Base-by-base conservation (phyloP, 2,797 vertebrate species). In the Setipinna tenuifilis region DNA sequence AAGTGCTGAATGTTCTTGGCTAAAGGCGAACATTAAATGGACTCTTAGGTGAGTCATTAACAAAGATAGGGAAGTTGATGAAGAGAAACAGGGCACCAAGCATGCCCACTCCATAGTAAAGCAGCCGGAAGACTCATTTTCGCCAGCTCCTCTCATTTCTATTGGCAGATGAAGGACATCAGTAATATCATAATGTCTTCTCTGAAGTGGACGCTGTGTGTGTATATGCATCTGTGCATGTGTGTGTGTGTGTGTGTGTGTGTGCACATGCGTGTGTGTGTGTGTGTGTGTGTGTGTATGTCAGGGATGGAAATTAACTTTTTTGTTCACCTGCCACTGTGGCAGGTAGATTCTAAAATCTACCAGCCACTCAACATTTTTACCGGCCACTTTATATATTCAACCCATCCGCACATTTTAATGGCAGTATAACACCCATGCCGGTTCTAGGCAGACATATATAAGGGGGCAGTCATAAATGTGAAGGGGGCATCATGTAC, bases 21-120 rank as follows among this genome's bases (percentile, higher is more conserved):
- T 21, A 41, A 21, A 78, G 71, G 71, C 71, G 17, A 41, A 44
- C 71, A 78, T 78, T 78, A 78, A n/a, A 78, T 44, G 35, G 71
- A 21, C 71, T 41, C 7, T 21, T 19, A 21, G 35, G 35, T 35
- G 19, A 44, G 41, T 78, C 71, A 44, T 78, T 78, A 78, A 21
- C 35, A 78, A 78, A 10, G 35, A 78, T 41, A 31, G 71, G 71
- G 71, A 44, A 44, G 71, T 44, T 78, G 71, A 78, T 44, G 71
- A 78, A 44, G 16, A 10, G 71, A 7, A 10, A 31, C 17, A 1
- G 31, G 35, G 6, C 4, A 2, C 19, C 6, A 16, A 19, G 71
- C 71, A 44, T 17, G 41, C 71, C 35, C 35, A 41, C 71, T 21
- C 5, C 16, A 17, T 44, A 7, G 31, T 44, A 41, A 78, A 78